These are phyloP conservation scores for Darevskia nairensis DNA, from an alignment of 2,797 vertebrate genomes.

Conservation along the genomic window DNA sequence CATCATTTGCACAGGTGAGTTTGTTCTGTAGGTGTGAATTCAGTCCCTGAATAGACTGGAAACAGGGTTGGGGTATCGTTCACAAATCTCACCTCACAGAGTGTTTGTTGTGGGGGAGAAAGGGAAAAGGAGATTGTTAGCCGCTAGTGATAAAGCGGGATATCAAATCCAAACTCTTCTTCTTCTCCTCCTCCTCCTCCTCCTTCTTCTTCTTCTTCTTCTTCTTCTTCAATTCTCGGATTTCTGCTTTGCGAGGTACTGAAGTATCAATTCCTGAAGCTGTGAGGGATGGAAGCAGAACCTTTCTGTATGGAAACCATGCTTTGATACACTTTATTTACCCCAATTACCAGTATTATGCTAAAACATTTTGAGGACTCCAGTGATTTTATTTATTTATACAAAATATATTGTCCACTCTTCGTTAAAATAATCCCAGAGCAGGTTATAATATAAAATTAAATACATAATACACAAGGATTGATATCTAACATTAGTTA, in stretches of 20 bases:
- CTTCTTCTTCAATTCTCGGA: not conserved
- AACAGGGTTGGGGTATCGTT: not conserved
- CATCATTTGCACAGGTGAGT: constrained; percentile 64
- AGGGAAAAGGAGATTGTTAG: too few relatives aligned
- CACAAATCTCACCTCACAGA: not conserved
- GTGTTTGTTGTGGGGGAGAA: too few relatives aligned
- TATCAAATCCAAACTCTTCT: too few relatives aligned
- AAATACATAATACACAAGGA: too few relatives aligned
- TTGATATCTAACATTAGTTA: too few relatives aligned
- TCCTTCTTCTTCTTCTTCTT: too few relatives aligned
- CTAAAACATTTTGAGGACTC: not conserved
- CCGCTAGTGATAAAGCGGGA: too few relatives aligned
- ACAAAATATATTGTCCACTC: too few relatives aligned
- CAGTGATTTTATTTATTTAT: too few relatives aligned
- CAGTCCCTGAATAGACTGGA: not conserved
- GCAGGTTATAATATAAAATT: too few relatives aligned
- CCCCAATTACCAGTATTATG: not conserved
- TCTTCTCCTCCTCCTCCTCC: too few relatives aligned
- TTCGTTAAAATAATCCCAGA: too few relatives aligned
- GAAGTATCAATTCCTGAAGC: not conserved
- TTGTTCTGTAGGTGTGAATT: constrained; percentile 55
- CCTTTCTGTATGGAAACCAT: not conserved
- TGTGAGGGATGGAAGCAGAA: not conserved
- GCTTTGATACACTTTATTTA: not conserved
- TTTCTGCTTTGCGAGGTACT: not conserved